Conservation (phyloP, 2,113 vertebrate species). For the Larimichthys crocea region DNA sequence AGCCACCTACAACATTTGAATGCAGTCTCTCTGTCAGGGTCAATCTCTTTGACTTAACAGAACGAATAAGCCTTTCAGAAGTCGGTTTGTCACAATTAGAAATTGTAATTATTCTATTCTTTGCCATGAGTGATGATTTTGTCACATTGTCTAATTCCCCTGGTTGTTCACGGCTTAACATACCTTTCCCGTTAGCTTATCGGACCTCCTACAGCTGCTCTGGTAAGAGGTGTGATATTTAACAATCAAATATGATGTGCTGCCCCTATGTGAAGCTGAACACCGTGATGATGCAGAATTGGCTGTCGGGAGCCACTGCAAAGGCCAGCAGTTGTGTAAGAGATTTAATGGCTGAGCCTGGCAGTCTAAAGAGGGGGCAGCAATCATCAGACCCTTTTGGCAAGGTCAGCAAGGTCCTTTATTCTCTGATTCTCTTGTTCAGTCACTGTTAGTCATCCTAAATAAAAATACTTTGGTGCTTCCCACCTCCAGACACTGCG, state of each 20-base stretch:
- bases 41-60: constrained; percentile 9
- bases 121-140: constrained; percentile 1
- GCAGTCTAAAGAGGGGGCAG: constrained; percentile 45
- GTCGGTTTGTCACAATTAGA: constrained; percentile 2
- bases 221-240: constrained; percentile 30
- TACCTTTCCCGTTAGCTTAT: constrained; percentile 36
- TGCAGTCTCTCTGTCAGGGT: constrained; percentile 13
- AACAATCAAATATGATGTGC: constrained; percentile 39
- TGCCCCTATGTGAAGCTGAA: constrained; percentile 25
- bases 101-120: constrained; percentile 4
- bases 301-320: constrained; percentile 55
- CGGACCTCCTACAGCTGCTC: constrained; percentile 19
- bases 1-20: constrained; percentile 35
- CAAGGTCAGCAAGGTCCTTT: constrained; percentile 51
- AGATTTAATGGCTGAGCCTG: constrained; percentile 55
- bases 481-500: background rate
- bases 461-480: constrained; percentile 9
- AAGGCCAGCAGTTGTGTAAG: constrained; percentile 66
- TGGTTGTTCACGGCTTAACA: too few species aligned
- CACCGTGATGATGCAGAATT: constrained; percentile 35
- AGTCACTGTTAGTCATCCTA: constrained; percentile 34
- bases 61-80: background rate
- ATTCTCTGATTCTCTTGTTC: constrained; percentile 41
- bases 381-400: constrained; percentile 56
- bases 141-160: background rate